Conservation (phyloP, 2,113 vertebrate genomes). For the Chionis minor region DNA sequence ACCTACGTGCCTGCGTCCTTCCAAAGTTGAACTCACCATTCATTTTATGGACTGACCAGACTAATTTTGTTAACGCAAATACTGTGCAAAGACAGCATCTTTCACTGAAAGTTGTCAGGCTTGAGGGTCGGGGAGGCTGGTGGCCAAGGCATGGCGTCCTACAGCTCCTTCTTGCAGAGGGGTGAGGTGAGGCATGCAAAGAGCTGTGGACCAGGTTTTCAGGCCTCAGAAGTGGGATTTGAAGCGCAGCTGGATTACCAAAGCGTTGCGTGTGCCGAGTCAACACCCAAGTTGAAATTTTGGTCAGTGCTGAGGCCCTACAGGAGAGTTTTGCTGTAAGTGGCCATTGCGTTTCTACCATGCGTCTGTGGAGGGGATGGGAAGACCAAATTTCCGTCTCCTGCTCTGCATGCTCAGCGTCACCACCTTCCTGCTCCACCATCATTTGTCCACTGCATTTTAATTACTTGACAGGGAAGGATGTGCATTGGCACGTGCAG, state of each 20-base stretch:
- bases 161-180: background rate
- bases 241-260: background rate
- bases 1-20: background rate
- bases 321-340: background rate
- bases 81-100: background rate
- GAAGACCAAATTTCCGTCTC: background rate
- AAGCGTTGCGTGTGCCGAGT: background rate
- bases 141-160: background rate
- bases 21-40: background rate
- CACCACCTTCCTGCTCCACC: background rate
- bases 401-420: background rate
- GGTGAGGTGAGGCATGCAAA: background rate
- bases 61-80: background rate
- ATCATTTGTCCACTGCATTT: background rate
- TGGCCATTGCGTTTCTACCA: background rate
- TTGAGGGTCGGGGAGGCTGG: accelerated
- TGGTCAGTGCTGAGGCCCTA: background rate
- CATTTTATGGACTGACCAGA: background rate
- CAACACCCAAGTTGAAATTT: background rate
- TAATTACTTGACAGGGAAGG: background rate
- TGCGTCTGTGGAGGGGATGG: background rate
- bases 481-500: accelerated
- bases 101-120: background rate
- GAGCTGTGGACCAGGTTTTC: background rate
- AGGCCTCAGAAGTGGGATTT: background rate